Conservation (phyloP, 92 coral and sea anemone species). For the Zoanthus sansibaricus region DNA sequence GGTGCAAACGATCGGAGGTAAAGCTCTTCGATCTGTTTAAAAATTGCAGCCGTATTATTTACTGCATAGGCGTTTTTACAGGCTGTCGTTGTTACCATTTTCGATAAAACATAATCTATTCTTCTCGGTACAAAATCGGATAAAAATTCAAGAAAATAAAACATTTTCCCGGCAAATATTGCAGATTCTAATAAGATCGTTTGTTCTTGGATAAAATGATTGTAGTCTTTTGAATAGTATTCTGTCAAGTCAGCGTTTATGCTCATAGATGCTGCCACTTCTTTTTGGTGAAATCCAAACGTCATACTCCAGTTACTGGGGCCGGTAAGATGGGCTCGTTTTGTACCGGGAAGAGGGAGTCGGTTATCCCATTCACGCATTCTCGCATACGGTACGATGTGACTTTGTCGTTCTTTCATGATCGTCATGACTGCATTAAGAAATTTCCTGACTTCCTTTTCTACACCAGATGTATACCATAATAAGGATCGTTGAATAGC, state of each 20-base stretch:
- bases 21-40: not conserved
- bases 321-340: not conserved
- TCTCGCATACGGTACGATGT: not conserved
- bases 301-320: not conserved
- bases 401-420: conserved; percentile 3
- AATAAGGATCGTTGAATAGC: not conserved
- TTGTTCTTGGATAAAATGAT: not conserved
- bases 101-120: not conserved
- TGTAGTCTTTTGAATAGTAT: not conserved
- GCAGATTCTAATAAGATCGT: not conserved
- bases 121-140: not conserved
- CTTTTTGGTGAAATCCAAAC: not conserved
- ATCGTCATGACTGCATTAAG: not conserved
- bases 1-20: not conserved
- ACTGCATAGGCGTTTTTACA: not conserved
- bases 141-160: not conserved
- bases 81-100: not conserved
- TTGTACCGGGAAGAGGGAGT: not conserved
- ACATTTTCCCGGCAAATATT: not conserved
- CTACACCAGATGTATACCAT: not conserved
- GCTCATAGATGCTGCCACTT: not conserved
- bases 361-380: conserved; percentile 16
- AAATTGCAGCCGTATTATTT: not conserved
- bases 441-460: not conserved
- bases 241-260: not conserved